Evolutionary conservation across 2,797 vertebrate species (phyloP), one percentile per base, ranked within the genome.

Genomic region (Pseudocheirus occidentalis): DNA sequence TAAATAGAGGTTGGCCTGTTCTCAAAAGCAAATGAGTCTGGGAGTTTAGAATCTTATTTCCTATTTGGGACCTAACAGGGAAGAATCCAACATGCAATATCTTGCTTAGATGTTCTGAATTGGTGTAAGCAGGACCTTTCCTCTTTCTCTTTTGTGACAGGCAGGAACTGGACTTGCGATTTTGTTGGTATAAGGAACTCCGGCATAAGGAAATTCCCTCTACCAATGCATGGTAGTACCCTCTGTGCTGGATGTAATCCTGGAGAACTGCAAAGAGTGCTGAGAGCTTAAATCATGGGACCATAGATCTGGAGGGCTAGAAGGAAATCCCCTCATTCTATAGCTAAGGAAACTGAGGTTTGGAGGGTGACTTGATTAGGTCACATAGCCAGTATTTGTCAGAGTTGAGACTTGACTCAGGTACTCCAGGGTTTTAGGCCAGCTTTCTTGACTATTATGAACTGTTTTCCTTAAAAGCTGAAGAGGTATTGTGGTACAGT

Each of bases 1-100:
- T 94, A 92, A 89, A 52, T n/a, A 93, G 93, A 97, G 91, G 59
- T 54, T 92, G 96, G 52, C 55, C 87, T 56, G 92, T 62, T 96
- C 58, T 90, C n/a, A 53, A 55, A 93, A 95, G 29, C n/a, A 52
- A 57, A 10, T 11, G 73, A 55, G 40, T 90, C 18, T 56, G 40
- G 55, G 55, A 94, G 3, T 92, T 91, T 53, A n/a, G 18, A 52
- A 53, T 95, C 57, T 92, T 94, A 91, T 55, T 92, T 91, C 58
- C 87, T 89, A 46, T 81, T 81, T 81, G 73, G 40, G 40, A 46
- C 40, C 73, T 46, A 81, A n/a, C 16, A n/a, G 5, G 14, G 5
- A 16, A n/a, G 16, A 16, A n/a, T 73, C 14, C 5, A 40, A 81
- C 6, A 81, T 81, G 9, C 24, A 24, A 81, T 81, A 9, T 81